Conservation (phyloP, 2,888 invertebrate species). For the Drosophila histrio region DNA sequence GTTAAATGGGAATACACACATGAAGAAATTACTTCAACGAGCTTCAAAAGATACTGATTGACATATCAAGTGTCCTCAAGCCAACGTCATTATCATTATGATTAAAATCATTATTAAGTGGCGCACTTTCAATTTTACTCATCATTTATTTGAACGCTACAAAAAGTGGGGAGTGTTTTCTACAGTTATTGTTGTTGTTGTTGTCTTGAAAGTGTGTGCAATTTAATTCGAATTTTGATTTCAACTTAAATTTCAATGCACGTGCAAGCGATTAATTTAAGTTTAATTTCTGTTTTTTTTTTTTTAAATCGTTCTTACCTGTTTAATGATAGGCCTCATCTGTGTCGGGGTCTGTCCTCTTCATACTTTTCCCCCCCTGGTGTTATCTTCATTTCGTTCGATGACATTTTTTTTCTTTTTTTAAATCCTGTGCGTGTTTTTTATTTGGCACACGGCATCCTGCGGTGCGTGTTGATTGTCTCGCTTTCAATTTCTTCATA, state of each 20-base stretch:
- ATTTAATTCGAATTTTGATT: conserved; percentile 25
- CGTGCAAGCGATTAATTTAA: conserved; percentile 69
- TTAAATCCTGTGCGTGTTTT: conserved; percentile 52
- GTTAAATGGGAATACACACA: conserved; percentile 32
- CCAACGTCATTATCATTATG: conserved; percentile 23
- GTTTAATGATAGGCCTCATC: conserved; percentile 19
- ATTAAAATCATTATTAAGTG: conserved; percentile 18
- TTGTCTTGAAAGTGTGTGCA: conserved; percentile 7
- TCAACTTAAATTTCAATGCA: conserved; percentile 50
- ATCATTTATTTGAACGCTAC: conserved; percentile 18
- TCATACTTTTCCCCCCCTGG: neutral
- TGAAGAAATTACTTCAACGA: conserved; percentile 20
- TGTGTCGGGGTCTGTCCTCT: too few relatives aligned
- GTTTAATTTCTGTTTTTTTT: conserved; percentile 25
- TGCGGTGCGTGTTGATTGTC: conserved; percentile 70
- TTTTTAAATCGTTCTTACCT: neutral
- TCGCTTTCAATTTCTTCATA: conserved; percentile 45
- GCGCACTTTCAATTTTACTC: conserved; percentile 41
- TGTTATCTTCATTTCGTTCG: conserved; percentile 9
- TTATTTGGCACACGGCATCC: conserved; percentile 56
- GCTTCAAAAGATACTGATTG: conserved; percentile 53
- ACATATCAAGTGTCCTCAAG: conserved; percentile 69
- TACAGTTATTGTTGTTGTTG: neutral
- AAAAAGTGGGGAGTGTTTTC: conserved; percentile 6
- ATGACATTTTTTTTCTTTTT: conserved; percentile 24